Conservation (phyloP, 2,113 vertebrate genomes). For the Jaculus jaculus region DNA sequence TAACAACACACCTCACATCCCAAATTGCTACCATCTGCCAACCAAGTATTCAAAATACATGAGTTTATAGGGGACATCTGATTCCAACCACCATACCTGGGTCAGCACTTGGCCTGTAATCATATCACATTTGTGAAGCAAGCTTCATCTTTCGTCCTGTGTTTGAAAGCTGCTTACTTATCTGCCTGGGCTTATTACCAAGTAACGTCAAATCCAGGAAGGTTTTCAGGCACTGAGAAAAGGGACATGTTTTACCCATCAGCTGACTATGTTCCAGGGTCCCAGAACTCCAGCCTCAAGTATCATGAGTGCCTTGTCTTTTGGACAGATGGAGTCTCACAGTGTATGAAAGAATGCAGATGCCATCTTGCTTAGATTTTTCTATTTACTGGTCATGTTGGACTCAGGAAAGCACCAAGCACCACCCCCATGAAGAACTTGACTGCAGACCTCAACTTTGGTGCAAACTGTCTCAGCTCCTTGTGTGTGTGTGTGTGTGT, state of each 20-base stretch:
- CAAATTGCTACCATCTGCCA: no score
- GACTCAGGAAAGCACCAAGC: no score
- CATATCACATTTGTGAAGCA: accelerated
- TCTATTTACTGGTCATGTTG: neutral
- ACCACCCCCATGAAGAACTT: neutral
- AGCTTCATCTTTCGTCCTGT: neutral
- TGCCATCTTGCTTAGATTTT: accelerated
- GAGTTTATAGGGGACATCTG: no score
- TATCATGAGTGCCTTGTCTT: neutral
- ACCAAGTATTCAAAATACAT: no score
- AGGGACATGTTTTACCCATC: neutral
- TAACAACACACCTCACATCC: no score
- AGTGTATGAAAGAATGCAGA: accelerated
- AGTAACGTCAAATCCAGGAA: neutral
- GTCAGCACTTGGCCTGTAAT: neutral
- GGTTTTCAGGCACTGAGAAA: neutral
- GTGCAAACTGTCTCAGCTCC: neutral
- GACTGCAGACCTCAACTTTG: neutral
- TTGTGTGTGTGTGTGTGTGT: no score
- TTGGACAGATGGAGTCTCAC: neutral
- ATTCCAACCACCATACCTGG: no score
- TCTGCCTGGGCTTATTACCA: neutral
- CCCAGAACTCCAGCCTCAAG: no score
- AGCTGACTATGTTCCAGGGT: neutral
- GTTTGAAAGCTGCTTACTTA: neutral